Base-by-base conservation (phyloP, 2,113 vertebrate species). In the Peromyscus leucopus region DNA sequence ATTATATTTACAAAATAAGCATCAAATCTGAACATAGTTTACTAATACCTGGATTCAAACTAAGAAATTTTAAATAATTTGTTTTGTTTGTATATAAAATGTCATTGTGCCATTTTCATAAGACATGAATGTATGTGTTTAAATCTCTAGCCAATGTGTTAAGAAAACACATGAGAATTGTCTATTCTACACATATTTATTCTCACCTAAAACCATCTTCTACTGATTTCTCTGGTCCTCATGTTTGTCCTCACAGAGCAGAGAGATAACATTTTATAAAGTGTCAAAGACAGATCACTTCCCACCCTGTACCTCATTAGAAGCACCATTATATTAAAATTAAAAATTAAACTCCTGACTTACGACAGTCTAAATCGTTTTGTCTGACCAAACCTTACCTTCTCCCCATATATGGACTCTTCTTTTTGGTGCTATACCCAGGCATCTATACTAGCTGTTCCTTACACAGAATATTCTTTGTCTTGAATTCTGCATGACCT, bases 371-470 rank as follows among this genome's bases (percentile, higher is more conserved):
- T 74, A 75, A 31, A 80, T 6, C 15, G 3, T 26, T 48, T 7
- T 31, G 31, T 10, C 19, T 69, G 26, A 24, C 19, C 21, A 61
- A 17, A 42, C 5, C 2, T 72, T 48, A 26, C 28, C n/a, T 46
- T 46, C 17, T 90, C 15, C 48, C 2, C n/a, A 26, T 48, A 33
- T 55, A 19, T 57, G 48, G 11, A 48, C 21, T 55, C 4, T 71
- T 12, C 7, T 2, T 61, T 61, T 63, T 9, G 12, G 26, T 39
- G 7, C n/a, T 42, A 7, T 33, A 33, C 61, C 9, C 1, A 51
- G 16, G 1, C 33, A 2, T 74, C 2, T 46, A 51, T 0, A 55
- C 1, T 15, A 42, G n/a, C 57, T 13, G 0, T 8, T 57, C 1
- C 39, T 86, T 86, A 15, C 5, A 63, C 61, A 55, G 63, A 71